These are phyloP conservation scores for Leiothrix lutea DNA, from an alignment of 2,113 vertebrate genomes.

Conservation along the genomic window DNA sequence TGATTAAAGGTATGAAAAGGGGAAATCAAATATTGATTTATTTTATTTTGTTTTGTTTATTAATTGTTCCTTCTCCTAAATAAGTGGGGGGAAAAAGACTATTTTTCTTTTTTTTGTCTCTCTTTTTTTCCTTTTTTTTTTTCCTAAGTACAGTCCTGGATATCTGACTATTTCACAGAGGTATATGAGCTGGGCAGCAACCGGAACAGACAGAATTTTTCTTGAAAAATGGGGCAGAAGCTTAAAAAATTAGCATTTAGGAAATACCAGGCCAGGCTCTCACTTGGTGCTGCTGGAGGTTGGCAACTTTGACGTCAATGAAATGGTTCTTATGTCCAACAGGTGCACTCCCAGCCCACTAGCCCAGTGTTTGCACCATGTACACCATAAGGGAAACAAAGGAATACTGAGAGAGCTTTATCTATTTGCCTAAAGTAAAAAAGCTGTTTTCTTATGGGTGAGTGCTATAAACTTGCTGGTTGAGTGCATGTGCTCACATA, in stretches of 20 bases:
- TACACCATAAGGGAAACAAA: not conserved
- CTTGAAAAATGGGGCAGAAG: not conserved
- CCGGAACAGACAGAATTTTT: not conserved
- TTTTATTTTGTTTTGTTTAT: not conserved
- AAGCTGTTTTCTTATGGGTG: not conserved
- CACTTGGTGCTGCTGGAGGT: not conserved
- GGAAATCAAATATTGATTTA: not conserved
- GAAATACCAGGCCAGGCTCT: not conserved
- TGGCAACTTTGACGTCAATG: not conserved
- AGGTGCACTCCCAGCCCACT: not conserved
- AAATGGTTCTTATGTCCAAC: not conserved
- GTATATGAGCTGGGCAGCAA: not conserved
- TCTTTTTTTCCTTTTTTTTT: not conserved
- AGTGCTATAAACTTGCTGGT: not conserved
- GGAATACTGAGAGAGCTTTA: not conserved
- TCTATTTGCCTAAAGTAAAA: slow-evolving; percentile 31
- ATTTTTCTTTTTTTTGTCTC: not conserved
- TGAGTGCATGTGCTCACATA: not conserved
- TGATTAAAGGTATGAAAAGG: not conserved
- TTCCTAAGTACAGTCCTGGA: not conserved
- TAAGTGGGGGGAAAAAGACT: rapidly evolving
- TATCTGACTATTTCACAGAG: not conserved
- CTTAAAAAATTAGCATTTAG: not conserved
- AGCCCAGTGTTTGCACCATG: not conserved
- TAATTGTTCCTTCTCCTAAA: not conserved